A percentile compares a stretch with the other conserved stretches of the same genome.
Evolutionary conservation across 53 echinoderm and acorn worm genomes (phyloP).

Genomic region (Crossaster papposus): DNA sequence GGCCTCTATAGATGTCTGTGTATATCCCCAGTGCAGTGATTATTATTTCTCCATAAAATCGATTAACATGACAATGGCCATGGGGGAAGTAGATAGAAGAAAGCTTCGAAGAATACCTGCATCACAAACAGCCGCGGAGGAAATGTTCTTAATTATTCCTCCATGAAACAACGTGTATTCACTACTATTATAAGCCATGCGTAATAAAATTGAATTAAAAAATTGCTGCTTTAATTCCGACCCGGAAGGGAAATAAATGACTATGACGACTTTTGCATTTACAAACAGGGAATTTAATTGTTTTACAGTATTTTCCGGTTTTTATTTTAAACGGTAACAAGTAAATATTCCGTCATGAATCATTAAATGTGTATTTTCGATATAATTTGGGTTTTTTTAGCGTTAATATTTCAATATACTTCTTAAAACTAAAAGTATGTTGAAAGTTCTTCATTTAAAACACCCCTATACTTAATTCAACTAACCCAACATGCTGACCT

Average conservation of each 20-base stretch:
- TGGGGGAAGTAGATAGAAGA: background rate
- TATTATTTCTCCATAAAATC: too few species aligned
- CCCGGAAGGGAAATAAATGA: conserved; percentile 14
- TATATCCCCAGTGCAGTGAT: too few species aligned
- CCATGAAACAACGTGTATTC: background rate
- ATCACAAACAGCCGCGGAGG: too few species aligned
- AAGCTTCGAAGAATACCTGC: background rate
- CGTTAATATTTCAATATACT: background rate
- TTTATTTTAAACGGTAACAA: background rate
- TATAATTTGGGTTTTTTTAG: too few species aligned
- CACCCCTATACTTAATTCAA: conserved; percentile 19
- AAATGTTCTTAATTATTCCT: too few species aligned
- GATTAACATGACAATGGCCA: too few species aligned
- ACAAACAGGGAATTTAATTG: background rate
- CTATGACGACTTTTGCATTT: background rate
- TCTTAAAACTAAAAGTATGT: background rate
- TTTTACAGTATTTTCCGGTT: background rate
- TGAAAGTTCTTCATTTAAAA: background rate
- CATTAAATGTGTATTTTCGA: too few species aligned
- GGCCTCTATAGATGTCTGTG: too few species aligned
- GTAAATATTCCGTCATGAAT: background rate
- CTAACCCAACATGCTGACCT: conserved; percentile 2
- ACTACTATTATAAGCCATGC: too few species aligned
- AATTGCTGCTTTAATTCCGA: background rate
- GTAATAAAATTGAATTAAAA: too few species aligned